Evolutionary conservation across 2,113 vertebrate genomes (phyloP), one percentile per base, ranked within the genome.

Genomic region (Uropsilus gracilis): DNA sequence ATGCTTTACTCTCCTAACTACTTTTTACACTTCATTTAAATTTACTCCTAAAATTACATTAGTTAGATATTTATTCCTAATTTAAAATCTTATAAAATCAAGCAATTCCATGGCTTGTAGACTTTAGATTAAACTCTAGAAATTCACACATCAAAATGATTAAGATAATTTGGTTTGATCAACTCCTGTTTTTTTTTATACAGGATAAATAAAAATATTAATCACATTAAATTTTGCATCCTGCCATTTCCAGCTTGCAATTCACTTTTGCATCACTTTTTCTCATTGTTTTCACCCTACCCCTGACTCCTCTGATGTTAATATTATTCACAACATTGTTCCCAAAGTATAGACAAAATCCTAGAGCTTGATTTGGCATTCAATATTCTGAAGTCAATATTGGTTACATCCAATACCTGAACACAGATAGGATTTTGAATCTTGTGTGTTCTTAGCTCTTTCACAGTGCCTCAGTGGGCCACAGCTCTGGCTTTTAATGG

Each of bases 1-100:
- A 89, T 89, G 82, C 11, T 50, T 94, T 37, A 86, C 42, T 90
- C 50, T 4, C 3, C 39, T 78, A 76, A 53, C 34, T 63, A 81
- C 18, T 78, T 83, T 95, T 86, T 84, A 9, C 13, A 89, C 24
- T 94, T 94, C n/a, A 59, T 22, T 76, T 84, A 34, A 90, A 86
- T 86, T 86, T 66, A 72, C 50, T 80, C 13, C 28, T 59, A 81
- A 90, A 82, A 73, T 90, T 85, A 8, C 4, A 90, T 83, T 89
- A 83, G 71, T 64, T 83, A 69, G 24, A 50, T 53, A 94, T 88
- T 61, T 78, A 84, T 24, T 75, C 50, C 64, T 4, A 20, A n/a
- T n/a, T n/a, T n/a, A n/a, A n/a, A n/a, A n/a, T n/a, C n/a, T n/a
- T 26, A 42, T 24, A 48, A 59, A 59, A 39, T 75, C 28, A 81